phyloP scores from a whole-genome alignment of 2,888 invertebrate genomes.

The Dasysyrphus tricinctus region DNA sequence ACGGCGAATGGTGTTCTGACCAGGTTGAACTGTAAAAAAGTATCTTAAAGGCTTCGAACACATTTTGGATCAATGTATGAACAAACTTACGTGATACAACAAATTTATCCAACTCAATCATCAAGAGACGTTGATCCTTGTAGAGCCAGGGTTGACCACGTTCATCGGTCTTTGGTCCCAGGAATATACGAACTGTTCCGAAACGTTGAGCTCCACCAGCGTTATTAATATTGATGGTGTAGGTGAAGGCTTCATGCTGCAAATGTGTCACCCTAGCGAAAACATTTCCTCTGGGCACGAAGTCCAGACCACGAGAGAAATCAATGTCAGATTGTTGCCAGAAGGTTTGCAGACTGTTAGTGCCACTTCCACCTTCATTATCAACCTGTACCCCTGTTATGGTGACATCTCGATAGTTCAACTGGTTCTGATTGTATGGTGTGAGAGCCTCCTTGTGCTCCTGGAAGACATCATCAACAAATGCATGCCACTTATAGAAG shows the following conservation, averaged over 20 bases:
- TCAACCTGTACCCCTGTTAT: neutral
- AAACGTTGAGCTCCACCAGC: slow-evolving; percentile 81
- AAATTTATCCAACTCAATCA: slow-evolving; percentile 89
- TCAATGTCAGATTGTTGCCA: slow-evolving; percentile 93
- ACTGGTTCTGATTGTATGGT: slow-evolving; percentile 85
- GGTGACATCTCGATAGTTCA: slow-evolving; percentile 75
- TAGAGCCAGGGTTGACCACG: slow-evolving; percentile 85
- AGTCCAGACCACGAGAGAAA: slow-evolving; percentile 90
- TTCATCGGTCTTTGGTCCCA: slow-evolving; percentile 88
- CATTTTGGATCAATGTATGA: neutral
- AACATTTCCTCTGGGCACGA: slow-evolving; percentile 88
- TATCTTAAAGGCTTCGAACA: neutral
- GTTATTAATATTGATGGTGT: slow-evolving; percentile 87
- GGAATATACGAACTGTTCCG: slow-evolving; percentile 88
- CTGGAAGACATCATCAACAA: slow-evolving; percentile 90
- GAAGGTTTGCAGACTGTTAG: slow-evolving; percentile 84
- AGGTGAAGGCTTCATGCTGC: slow-evolving; percentile 89
- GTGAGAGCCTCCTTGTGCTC: slow-evolving; percentile 87
- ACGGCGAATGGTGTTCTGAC: slow-evolving; percentile 87
- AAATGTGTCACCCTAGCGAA: slow-evolving; percentile 90
- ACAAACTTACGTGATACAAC: slow-evolving; percentile 85
- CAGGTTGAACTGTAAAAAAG: slow-evolving; percentile 86
- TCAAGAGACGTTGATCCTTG: slow-evolving; percentile 86
- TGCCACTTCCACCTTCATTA: slow-evolving; percentile 26
- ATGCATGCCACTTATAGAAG: slow-evolving; percentile 94